Evolutionary conservation across 1,140 invertebrate genomes (phyloP).

Genomic region (Aphaenogaster rudis): DNA sequence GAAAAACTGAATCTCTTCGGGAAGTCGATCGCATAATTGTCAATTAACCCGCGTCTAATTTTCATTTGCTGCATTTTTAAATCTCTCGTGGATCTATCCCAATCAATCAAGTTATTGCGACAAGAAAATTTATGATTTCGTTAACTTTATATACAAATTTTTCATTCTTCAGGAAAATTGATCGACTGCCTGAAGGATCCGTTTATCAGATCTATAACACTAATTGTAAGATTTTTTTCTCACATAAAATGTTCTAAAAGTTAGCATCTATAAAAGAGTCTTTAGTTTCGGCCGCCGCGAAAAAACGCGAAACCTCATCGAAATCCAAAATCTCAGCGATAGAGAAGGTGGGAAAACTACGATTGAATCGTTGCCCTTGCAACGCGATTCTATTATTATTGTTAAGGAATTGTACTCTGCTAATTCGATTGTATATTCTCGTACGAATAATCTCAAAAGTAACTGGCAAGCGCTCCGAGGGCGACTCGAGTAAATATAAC

Average conservation of each 20-base stretch:
- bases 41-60: neutral
- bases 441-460: conserved; percentile 36
- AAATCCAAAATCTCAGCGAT: neutral
- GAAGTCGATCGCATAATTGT: neutral
- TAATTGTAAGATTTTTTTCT: neutral
- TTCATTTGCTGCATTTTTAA: neutral
- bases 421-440: conserved; percentile 36
- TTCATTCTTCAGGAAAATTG: neutral
- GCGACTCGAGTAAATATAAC: neutral
- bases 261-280: conserved; percentile 31
- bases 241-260: conserved; percentile 15
- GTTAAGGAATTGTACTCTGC: conserved; percentile 37
- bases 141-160: neutral
- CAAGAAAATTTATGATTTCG: neutral
- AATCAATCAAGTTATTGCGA: neutral
- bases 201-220: neutral
- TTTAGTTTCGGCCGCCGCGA: neutral
- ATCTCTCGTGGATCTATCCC: neutral
- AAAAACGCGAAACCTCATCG: neutral
- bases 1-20: neutral
- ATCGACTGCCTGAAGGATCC: conserved; percentile 16
- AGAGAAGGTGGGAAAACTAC: conserved; percentile 6
- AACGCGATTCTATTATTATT: conserved; percentile 22
- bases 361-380: neutral
- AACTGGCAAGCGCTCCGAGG: conserved; percentile 28